Evolutionary conservation across 2,888 invertebrate species (phyloP).

Genomic region (Drosophila suboccidentalis): DNA sequence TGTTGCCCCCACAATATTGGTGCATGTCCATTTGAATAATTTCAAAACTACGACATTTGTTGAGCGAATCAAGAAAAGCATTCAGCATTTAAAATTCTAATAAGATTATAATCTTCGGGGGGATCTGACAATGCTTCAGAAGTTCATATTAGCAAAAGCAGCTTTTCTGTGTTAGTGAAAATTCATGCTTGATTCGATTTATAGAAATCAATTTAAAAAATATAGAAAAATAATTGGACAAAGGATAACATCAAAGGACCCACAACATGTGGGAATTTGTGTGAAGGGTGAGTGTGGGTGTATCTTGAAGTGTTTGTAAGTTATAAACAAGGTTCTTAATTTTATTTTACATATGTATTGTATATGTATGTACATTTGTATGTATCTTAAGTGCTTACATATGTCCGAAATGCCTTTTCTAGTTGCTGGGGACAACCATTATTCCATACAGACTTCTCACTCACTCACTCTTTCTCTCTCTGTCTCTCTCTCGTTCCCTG

Average conservation of each 20-base stretch:
- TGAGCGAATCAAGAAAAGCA: background rate
- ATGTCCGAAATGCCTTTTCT: constrained; percentile 46
- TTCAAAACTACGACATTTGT: background rate
- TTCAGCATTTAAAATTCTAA: too few relatives aligned
- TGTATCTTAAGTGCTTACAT: constrained; percentile 37
- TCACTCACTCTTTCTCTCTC: background rate
- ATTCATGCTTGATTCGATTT: background rate
- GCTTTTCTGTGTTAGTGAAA: background rate
- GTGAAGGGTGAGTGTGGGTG: background rate
- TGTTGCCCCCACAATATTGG: constrained; percentile 4
- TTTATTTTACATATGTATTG: constrained; percentile 15
- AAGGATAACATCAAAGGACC: constrained; percentile 14
- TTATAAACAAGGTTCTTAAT: constrained; percentile 25
- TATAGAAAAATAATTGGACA: background rate
- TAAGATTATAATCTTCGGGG: background rate
- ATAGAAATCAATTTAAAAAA: background rate
- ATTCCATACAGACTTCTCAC: background rate
- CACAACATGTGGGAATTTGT: background rate
- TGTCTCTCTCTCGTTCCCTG: constrained; percentile 8
- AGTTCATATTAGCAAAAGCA: background rate
- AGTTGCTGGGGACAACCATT: constrained; percentile 5
- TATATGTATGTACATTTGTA: background rate
- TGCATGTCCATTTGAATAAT: background rate
- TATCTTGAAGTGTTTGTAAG: constrained; percentile 1
- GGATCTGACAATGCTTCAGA: background rate